phyloP scores from a whole-genome alignment of 2,797 vertebrate genomes.

The Tenualosa thibaudeaui region DNA sequence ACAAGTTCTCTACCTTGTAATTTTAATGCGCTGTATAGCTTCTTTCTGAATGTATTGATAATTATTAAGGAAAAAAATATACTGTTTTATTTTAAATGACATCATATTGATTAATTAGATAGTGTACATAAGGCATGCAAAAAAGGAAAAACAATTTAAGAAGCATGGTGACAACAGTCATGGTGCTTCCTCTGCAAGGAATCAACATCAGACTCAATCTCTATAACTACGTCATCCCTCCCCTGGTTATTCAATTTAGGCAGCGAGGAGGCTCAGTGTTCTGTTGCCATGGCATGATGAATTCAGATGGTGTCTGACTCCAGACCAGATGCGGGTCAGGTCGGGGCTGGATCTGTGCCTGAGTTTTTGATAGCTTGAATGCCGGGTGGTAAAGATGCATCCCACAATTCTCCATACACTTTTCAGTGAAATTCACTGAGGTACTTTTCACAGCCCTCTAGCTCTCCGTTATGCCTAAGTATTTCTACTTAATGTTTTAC shows the following conservation, averaged over 20 bases:
- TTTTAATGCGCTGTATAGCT: conserved; percentile 65
- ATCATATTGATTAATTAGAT: conserved; percentile 57
- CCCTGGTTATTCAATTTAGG: not conserved
- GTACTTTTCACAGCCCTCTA: not conserved
- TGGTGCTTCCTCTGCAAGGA: conserved; percentile 36
- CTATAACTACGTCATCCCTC: not conserved
- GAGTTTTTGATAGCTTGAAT: not conserved
- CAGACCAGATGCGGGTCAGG: not conserved
- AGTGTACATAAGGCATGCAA: conserved; percentile 57
- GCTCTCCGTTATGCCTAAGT: too few species aligned
- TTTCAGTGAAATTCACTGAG: not conserved
- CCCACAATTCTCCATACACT: not conserved
- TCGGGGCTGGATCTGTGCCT: not conserved
- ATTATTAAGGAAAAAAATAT: conserved; percentile 51
- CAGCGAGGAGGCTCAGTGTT: not conserved
- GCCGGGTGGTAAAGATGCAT: not conserved
- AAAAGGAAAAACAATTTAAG: conserved; percentile 11
- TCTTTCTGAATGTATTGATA: conserved; percentile 76
- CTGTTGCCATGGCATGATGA: not conserved
- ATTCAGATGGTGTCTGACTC: not conserved
- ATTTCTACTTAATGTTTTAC: too few species aligned
- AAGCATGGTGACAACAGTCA: conserved; percentile 39
- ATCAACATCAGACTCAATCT: conserved; percentile 42
- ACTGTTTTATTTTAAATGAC: conserved; percentile 50
- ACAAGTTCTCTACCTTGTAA: conserved; percentile 63